Evolutionary conservation across 2,888 invertebrate species (phyloP), one percentile per base, ranked within the genome.

Genomic region (Palloptera scutellata): DNA sequence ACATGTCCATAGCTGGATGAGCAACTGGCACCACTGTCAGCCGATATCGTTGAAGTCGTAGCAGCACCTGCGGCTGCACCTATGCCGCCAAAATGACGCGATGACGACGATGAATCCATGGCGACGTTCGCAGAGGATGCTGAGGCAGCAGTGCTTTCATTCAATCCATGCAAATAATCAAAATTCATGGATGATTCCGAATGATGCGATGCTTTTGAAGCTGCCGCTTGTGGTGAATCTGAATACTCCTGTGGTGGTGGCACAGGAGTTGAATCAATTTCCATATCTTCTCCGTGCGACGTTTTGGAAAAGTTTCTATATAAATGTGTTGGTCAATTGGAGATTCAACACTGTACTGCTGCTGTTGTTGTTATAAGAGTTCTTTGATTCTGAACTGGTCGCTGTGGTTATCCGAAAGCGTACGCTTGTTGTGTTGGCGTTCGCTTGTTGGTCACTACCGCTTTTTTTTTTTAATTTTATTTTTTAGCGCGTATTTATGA

Each of bases 171-270:
- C 70, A 83, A 79, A 67, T 83, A 83, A 74, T 83, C 83, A 65
- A 83, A 83, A 73, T 83, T 83, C 83, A 83, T 83, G 64, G 83
- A 81, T 55, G 83, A 78, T 66, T 82, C 82, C 65, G 82, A 81
- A 66, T 81, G 79, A 73, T 76, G 74, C 19, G 70, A 67, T 70
- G 75, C 68, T 30, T 30, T 2, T 30, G 76, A 69, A 71, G 76
- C 66, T 52, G 68, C 43, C 17, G 59, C n/a, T 17, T 64, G 55
- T 57, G 77, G 77, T 67, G 71, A 75, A 69, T 74, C 77, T 66
- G 74, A 78, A 73, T 81, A 80, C 69, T 79, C 81, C 79, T 80
- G 79, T 73, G 78, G 78, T 74, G 77, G 78, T 72, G 79, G 79
- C 72, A 79, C 77, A 72, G 78, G 74, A 45, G 82, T 77, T 70